Conservation (phyloP, 2,888 invertebrate species). For the Cheilosia soror region DNA sequence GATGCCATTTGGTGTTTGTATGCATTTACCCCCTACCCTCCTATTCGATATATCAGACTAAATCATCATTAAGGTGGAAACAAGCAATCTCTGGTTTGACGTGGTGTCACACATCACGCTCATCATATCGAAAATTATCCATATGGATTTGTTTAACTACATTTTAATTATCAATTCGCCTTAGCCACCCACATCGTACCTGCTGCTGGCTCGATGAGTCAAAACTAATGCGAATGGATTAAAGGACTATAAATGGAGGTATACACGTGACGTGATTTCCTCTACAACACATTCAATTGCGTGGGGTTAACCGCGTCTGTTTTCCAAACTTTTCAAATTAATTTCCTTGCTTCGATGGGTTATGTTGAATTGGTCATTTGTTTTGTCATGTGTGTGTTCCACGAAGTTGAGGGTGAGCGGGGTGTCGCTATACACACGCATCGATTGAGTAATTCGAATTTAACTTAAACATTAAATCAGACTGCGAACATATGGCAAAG, state of each 20-base stretch:
- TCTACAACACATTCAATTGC: conserved; percentile 1
- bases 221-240: conserved; percentile 24
- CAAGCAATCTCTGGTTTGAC: conserved; percentile 33
- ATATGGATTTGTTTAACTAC: conserved; percentile 36
- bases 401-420: not conserved
- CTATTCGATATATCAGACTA: conserved; percentile 33
- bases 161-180: conserved; percentile 53
- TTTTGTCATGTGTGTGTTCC: not conserved
- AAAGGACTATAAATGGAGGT: not conserved
- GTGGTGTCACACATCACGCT: conserved; percentile 33
- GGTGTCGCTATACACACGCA: not conserved
- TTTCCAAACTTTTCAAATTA: conserved; percentile 17
- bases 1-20: not conserved
- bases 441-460: no score
- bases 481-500: no score
- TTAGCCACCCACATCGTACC: not conserved
- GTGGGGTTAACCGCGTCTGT: conserved; percentile 3
- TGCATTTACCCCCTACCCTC: not conserved
- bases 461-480: no score
- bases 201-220: not conserved
- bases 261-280: not conserved
- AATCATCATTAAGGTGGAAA: conserved; percentile 58
- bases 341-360: conserved; percentile 10
- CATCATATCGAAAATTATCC: conserved; percentile 47
- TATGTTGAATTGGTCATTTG: conserved; percentile 6